These are phyloP conservation scores for Clarias batrachus DNA, from an alignment of 2,113 vertebrate genomes.

Conservation along the genomic window DNA sequence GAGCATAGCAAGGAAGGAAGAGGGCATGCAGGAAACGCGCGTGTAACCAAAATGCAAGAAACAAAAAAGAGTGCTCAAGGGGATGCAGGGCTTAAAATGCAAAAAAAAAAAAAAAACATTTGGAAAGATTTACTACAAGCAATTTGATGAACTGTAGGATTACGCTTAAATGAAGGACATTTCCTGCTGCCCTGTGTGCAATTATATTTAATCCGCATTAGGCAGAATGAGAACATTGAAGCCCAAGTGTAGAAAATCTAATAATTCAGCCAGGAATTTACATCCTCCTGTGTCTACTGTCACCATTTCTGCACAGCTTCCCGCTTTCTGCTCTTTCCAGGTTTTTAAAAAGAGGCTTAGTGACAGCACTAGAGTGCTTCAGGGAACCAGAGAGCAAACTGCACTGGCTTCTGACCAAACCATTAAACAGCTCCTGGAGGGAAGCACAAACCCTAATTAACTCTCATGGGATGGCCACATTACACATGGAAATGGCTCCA, in stretches of 20 bases:
- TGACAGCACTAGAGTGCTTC: constrained; percentile 18
- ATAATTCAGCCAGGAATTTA: background rate
- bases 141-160: constrained; percentile 20
- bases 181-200: background rate
- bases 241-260: constrained; percentile 2
- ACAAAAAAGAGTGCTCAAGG: background rate
- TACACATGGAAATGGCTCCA: constrained; percentile 70
- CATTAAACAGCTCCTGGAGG: constrained; percentile 38
- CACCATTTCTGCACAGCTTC: background rate
- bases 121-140: constrained; percentile 6
- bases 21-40: background rate
- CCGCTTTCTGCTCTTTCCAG: background rate
- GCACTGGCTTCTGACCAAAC: constrained; percentile 42
- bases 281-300: constrained; percentile 4
- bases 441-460: constrained; percentile 61
- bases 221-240: constrained; percentile 14
- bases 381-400: constrained; percentile 10
- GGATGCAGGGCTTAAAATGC: constrained; percentile 7
- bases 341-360: background rate
- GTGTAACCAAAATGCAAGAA: background rate
- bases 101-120: constrained; percentile 9
- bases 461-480: constrained; percentile 59
- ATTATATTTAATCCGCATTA: constrained; percentile 29
- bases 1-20: background rate
- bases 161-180: background rate